Evolutionary conservation across 2,113 vertebrate species (phyloP).

Genomic region (Sakesphorus luctuosus): DNA sequence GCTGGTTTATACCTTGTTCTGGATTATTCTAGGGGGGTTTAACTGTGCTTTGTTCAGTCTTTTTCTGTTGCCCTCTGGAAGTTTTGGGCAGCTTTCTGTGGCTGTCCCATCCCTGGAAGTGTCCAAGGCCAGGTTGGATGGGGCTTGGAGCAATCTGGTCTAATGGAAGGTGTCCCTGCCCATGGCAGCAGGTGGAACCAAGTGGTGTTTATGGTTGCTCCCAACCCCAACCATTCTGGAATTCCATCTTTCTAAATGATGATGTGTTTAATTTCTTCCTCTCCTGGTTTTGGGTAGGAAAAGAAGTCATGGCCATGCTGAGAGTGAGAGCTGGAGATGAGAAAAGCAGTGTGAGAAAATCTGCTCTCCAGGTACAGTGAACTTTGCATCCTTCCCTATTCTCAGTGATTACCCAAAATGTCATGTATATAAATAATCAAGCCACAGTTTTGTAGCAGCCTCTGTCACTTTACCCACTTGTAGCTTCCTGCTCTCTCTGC

Average conservation of each 20-base stretch:
- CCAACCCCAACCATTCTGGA: neutral
- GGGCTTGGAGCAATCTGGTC: neutral
- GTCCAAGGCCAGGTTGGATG: rapidly evolving
- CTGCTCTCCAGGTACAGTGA: conserved; percentile 86
- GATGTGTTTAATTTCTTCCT: neutral
- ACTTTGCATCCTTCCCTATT: neutral
- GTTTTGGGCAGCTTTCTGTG: neutral
- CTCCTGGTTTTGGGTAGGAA: conserved; percentile 66
- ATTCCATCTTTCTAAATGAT: neutral
- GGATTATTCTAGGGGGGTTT: neutral
- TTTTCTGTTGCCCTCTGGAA: neutral
- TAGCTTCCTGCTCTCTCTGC: conserved; percentile 8
- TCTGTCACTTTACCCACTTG: neutral
- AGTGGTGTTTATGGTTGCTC: neutral
- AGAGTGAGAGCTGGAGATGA: conserved; percentile 80
- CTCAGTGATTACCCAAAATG: neutral
- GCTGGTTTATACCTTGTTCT: neutral
- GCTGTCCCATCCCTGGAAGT: neutral
- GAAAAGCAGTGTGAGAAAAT: conserved; percentile 89
- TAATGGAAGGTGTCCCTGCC: neutral
- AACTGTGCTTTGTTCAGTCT: neutral
- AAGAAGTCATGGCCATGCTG: conserved; percentile 81
- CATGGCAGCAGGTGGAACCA: neutral
- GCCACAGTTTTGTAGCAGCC: neutral
- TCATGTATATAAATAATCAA: neutral